Percentiles rank a stretch among this genome's conserved stretches.
phyloP scores from a whole-genome alignment of 2,113 vertebrate genomes.

The Callionymus lyra region DNA sequence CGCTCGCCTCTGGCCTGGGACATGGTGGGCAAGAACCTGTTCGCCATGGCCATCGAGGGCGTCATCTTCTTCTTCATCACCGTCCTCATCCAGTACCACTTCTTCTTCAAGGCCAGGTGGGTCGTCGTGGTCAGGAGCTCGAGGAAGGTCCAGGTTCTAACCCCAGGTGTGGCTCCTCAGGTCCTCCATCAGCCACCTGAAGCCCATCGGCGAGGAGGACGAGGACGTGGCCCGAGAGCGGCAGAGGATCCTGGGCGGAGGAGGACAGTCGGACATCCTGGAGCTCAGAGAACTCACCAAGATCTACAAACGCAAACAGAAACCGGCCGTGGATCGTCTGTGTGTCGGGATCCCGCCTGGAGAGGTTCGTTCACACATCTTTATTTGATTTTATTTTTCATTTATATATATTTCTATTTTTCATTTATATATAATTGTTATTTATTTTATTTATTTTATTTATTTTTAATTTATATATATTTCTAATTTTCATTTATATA shows the following conservation, averaged over 20 bases:
- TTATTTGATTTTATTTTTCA: too few species aligned
- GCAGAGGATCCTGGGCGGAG: slow-evolving; percentile 86
- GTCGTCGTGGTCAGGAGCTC: background rate
- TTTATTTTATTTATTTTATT: too few species aligned
- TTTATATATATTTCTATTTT: too few species aligned
- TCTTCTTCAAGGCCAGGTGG: slow-evolving; percentile 90
- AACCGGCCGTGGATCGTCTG: slow-evolving; percentile 92
- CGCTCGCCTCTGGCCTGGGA: slow-evolving; percentile 94
- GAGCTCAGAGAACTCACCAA: slow-evolving; percentile 90
- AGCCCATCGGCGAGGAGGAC: slow-evolving; percentile 86
- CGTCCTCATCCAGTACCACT: slow-evolving; percentile 91
- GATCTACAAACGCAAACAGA: slow-evolving; percentile 92
- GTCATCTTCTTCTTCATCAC: slow-evolving; percentile 90
- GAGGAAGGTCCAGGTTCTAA: background rate
- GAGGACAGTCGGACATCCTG: slow-evolving; percentile 86
- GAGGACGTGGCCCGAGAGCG: slow-evolving; percentile 93
- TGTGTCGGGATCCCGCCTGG: slow-evolving; percentile 95
- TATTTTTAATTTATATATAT: too few species aligned
- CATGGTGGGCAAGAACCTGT: slow-evolving; percentile 93
- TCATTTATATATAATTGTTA: too few species aligned
- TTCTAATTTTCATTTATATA: too few species aligned
- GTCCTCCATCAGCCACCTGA: slow-evolving; percentile 75
- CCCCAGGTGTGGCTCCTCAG: slow-evolving; percentile 47
- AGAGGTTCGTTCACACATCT: slow-evolving; percentile 87
- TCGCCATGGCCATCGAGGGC: slow-evolving; percentile 94